Conservation (phyloP, 2,888 invertebrate species). For the Acleris literana region DNA sequence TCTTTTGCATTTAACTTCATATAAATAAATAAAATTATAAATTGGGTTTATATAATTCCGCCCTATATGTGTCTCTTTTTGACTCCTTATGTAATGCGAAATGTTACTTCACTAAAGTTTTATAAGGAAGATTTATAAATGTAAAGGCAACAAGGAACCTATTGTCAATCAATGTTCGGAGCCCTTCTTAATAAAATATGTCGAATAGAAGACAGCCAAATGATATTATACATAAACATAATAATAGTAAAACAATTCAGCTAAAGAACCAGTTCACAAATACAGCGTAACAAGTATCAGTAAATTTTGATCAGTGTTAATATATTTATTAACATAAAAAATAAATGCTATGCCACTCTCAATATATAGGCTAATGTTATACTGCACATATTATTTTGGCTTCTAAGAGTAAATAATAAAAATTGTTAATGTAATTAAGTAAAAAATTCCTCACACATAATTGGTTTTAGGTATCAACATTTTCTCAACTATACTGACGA, state of each 20-base stretch:
- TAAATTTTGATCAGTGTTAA: constrained; percentile 34
- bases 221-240: neutral
- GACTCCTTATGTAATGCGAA: too few species aligned
- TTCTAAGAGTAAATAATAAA: constrained; percentile 18
- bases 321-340: constrained; percentile 32
- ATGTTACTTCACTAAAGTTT: too few species aligned
- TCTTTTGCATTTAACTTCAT: too few species aligned
- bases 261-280: constrained; percentile 22
- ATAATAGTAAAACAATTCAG: neutral
- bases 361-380: constrained; percentile 19
- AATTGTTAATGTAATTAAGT: constrained; percentile 28
- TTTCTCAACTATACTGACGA: constrained; percentile 60
- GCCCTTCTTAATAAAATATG: neutral
- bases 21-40: too few species aligned
- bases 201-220: neutral
- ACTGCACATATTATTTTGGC: constrained; percentile 21
- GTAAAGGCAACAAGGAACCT: too few species aligned
- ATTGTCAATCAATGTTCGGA: too few species aligned
- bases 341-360: constrained; percentile 16
- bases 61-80: too few species aligned
- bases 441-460: constrained; percentile 53
- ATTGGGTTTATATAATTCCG: too few species aligned
- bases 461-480: constrained; percentile 59
- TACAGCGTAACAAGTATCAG: constrained; percentile 20
- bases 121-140: too few species aligned